Evolutionary conservation across 2,113 vertebrate genomes (phyloP).

Genomic region (Campylomormyrus numenius): DNA sequence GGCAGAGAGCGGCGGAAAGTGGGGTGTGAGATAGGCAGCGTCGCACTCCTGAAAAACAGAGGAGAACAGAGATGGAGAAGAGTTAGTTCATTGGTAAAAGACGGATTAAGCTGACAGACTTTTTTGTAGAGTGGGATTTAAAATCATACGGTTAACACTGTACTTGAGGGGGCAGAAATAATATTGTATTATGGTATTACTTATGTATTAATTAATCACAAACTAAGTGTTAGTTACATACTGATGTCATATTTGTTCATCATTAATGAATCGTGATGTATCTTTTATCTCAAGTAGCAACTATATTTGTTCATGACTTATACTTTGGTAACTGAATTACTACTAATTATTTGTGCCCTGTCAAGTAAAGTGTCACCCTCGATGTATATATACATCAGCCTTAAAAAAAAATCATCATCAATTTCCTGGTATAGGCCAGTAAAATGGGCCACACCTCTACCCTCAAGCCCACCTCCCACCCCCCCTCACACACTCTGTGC

Average conservation of each 20-base stretch:
- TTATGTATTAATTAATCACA: neutral
- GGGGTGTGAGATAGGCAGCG: constrained; percentile 48
- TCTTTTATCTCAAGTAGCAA: neutral
- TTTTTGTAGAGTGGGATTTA: neutral
- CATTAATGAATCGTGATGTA: neutral
- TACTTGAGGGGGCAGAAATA: neutral
- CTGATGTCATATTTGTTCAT: neutral
- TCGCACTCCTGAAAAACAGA: constrained; percentile 52
- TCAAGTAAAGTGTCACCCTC: neutral
- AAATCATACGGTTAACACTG: neutral
- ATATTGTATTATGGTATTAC: neutral
- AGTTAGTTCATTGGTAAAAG: neutral
- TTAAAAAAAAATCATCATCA: neutral
- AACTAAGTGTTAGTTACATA: neutral
- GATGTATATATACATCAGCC: neutral
- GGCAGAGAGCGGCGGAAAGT: constrained; percentile 62
- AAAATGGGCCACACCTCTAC: neutral
- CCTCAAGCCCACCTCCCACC: neutral
- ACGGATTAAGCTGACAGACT: neutral
- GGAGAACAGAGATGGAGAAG: neutral
- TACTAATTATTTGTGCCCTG: neutral
- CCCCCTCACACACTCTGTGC: neutral
- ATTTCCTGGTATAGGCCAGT: neutral
- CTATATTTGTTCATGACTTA: neutral
- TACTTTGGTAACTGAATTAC: neutral